phyloP scores from a whole-genome alignment of 2,113 vertebrate genomes.

The Protobothrops mucrosquamatus region DNA sequence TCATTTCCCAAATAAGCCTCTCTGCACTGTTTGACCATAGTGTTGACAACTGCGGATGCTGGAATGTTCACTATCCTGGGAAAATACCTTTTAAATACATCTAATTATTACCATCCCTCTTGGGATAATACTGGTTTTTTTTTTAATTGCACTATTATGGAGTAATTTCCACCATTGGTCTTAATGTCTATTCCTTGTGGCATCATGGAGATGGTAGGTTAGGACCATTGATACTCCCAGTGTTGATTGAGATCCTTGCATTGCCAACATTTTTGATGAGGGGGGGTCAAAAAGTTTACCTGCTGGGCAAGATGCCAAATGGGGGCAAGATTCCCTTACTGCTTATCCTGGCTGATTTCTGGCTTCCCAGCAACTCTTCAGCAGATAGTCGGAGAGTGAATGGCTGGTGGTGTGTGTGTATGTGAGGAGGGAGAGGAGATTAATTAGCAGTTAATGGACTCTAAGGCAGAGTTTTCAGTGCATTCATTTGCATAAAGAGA shows the following conservation, averaged over 20 bases:
- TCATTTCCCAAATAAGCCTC: neutral
- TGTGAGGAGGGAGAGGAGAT: slow-evolving; percentile 9
- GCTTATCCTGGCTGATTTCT: slow-evolving; percentile 2
- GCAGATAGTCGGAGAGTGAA: slow-evolving; percentile 5
- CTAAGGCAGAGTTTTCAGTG: slow-evolving; percentile 25
- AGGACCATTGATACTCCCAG: neutral
- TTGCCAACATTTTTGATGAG: slow-evolving; percentile 1
- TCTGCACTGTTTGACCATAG: neutral
- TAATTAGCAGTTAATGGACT: slow-evolving; percentile 44
- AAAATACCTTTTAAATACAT: neutral
- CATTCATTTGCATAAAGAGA: slow-evolving; percentile 40
- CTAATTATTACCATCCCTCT: neutral
- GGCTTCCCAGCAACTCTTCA: slow-evolving; percentile 7
- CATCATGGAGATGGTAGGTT: neutral
- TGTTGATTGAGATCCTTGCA: slow-evolving; percentile 13
- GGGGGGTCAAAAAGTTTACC: slow-evolving; percentile 12
- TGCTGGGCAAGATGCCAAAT: neutral
- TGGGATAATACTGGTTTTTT: neutral
- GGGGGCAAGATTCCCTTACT: neutral
- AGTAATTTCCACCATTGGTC: slow-evolving; percentile 7
- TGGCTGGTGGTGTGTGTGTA: neutral
- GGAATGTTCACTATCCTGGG: neutral
- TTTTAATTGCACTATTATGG: neutral
- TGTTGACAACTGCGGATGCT: neutral
- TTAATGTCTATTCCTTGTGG: slow-evolving; percentile 17